Evolutionary conservation across 2,797 vertebrate genomes (phyloP), one percentile per base, ranked within the genome.

Genomic region (Phalanger gymnotis): DNA sequence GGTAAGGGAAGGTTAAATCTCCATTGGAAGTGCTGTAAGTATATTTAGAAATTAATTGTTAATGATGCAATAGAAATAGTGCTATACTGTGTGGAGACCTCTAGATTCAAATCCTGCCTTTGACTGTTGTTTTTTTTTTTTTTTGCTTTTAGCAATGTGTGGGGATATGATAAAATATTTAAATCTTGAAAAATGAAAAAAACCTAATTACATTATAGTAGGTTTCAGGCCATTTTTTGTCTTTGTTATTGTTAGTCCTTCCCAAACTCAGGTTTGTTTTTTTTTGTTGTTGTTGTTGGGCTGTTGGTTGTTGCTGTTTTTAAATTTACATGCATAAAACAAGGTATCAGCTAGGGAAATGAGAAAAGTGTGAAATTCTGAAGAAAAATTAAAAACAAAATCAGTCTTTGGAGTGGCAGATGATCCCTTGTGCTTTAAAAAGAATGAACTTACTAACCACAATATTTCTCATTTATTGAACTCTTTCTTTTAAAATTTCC

Each of bases 281-380:
- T n/a, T n/a, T n/a, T n/a, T n/a, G n/a, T n/a, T n/a, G n/a, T n/a
- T n/a, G 61, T 66, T 66, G 34, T 66, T 34, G 5, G 55, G 13
- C 2, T 58, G 9, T 5, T 61, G 2, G 14, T 30, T 61, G 31
- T 14, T 34, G 9, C 10, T 34, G 1, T 16, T 66, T 66, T 66
- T 66, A 66, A 96, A 94, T 93, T 91, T 92, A 12, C 95, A 73
- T 53, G 53, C 90, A 66, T 54, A 61, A 12, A 91, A 94, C 92
- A 95, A 96, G 40, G 25, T 91, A 94, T 94, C 96, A 95, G 90
- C 58, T 57, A 91, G 87, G 61, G 27, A 97, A 97, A 96, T 92
- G 95, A 96, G 87, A 95, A 97, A 95, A 94, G 19, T 31, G 0
- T 96, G 58, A 40, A 55, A 94, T 95, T 90, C 31, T 95, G 89